Conservation (phyloP, 2,888 invertebrate species). For the Drosophila flavopinicola region DNA sequence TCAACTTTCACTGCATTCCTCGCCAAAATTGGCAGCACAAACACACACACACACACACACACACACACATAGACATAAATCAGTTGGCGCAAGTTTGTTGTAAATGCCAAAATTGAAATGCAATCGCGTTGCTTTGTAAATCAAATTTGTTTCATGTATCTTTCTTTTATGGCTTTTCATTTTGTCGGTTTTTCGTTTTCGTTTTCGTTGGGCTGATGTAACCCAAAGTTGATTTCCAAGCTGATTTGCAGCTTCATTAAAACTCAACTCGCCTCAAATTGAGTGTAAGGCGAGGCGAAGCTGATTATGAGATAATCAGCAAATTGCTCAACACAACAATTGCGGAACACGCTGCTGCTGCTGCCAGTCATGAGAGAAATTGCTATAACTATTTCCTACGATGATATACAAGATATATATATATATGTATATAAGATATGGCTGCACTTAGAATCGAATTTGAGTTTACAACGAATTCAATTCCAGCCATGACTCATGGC, state of each 20-base stretch:
- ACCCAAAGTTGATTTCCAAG: slow-evolving; percentile 60
- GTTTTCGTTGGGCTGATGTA: slow-evolving; percentile 51
- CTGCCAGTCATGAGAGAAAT: slow-evolving; percentile 11
- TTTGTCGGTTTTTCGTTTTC: slow-evolving; percentile 23
- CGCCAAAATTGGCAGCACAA: slow-evolving; percentile 59
- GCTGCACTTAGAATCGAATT: neutral
- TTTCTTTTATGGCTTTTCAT: slow-evolving; percentile 29
- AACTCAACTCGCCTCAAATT: slow-evolving; percentile 40
- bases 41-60: slow-evolving; percentile 11
- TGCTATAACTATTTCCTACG: slow-evolving; percentile 3
- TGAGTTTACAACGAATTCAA: neutral
- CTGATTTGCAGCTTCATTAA: slow-evolving; percentile 70
- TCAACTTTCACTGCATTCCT: slow-evolving; percentile 68
- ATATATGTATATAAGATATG: too few species aligned
- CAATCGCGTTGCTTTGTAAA: slow-evolving; percentile 50
- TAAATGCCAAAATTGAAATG: slow-evolving; percentile 62
- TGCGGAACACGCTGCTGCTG: slow-evolving; percentile 37
- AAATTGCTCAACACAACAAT: slow-evolving; percentile 63
- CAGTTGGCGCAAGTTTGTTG: slow-evolving; percentile 30
- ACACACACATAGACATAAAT: neutral
- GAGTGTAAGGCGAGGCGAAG: slow-evolving; percentile 58
- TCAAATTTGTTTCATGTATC: slow-evolving; percentile 53
- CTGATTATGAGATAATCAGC: slow-evolving; percentile 74
- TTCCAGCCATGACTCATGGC: slow-evolving; percentile 50
- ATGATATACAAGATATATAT: neutral